phyloP scores from a whole-genome alignment of 1,140 invertebrate genomes.

The Choristoneura fumiferana region DNA sequence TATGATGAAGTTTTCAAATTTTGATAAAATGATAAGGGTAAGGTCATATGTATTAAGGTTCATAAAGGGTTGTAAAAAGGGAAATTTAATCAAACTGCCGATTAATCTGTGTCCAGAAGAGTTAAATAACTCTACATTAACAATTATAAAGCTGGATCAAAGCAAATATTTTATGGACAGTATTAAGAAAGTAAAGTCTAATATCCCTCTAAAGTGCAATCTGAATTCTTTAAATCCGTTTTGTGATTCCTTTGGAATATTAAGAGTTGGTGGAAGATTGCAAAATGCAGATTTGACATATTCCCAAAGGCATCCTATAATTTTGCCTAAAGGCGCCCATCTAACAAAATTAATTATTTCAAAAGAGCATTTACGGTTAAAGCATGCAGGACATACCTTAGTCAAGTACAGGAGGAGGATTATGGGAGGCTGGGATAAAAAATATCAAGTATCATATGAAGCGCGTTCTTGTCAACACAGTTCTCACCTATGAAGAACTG shows the following conservation, averaged over 20 bases:
- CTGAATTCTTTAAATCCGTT: slow-evolving; percentile 22
- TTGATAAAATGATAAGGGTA: too few species aligned
- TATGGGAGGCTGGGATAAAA: too few species aligned
- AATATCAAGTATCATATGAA: too few species aligned
- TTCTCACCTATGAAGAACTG: too few species aligned
- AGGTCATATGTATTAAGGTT: too few species aligned
- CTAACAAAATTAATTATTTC: slow-evolving; percentile 37
- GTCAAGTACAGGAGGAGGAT: neutral
- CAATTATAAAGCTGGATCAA: neutral
- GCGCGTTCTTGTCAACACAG: too few species aligned
- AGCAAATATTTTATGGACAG: neutral
- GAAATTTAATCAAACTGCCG: too few species aligned
- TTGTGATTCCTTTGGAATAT: slow-evolving; percentile 25
- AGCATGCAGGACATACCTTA: slow-evolving; percentile 29
- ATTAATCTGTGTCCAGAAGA: too few species aligned
- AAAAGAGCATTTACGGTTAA: slow-evolving; percentile 27
- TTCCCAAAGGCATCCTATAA: slow-evolving; percentile 34
- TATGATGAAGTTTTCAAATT: neutral
- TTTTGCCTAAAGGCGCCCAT: slow-evolving; percentile 29
- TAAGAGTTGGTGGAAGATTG: slow-evolving; percentile 47
- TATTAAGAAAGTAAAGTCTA: neutral
- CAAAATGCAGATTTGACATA: slow-evolving; percentile 25
- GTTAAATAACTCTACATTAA: neutral
- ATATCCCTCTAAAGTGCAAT: neutral
- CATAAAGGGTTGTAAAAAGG: too few species aligned